Evolutionary conservation across 2,888 invertebrate species (phyloP).

Genomic region (Lymantria dispar): DNA sequence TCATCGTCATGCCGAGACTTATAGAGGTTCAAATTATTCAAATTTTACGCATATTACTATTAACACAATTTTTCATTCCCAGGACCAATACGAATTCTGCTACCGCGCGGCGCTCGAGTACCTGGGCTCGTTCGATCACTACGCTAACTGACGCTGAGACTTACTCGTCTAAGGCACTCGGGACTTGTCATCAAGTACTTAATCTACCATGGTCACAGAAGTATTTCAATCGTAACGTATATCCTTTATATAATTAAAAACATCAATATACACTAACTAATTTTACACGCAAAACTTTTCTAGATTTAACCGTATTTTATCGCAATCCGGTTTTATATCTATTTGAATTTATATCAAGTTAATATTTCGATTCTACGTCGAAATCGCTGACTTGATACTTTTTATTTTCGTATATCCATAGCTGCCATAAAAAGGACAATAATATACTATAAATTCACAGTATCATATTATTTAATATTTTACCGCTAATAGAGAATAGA

Average conservation of each 20-base stretch:
- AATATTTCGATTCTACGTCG: too few species aligned
- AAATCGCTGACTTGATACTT: too few species aligned
- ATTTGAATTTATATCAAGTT: too few species aligned
- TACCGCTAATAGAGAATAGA: slow-evolving; percentile 13
- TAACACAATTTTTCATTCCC: slow-evolving; percentile 37
- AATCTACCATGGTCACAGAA: slow-evolving; percentile 30
- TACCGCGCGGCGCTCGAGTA: slow-evolving; percentile 99
- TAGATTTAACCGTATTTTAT: neutral
- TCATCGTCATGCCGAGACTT: too few species aligned
- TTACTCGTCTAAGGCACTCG: slow-evolving; percentile 61
- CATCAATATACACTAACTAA: neutral
- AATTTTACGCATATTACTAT: neutral
- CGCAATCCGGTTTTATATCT: too few species aligned
- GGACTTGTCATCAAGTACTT: slow-evolving; percentile 53
- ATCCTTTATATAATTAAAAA: neutral
- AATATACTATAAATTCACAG: slow-evolving; percentile 14
- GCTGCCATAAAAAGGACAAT: slow-evolving; percentile 33
- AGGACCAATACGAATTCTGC: slow-evolving; percentile 99
- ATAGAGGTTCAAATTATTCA: too few species aligned
- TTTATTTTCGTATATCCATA: neutral
- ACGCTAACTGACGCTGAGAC: slow-evolving; percentile 89
- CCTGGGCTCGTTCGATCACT: slow-evolving; percentile 98
- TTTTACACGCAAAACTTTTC: neutral
- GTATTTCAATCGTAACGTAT: slow-evolving; percentile 11
- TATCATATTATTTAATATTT: slow-evolving; percentile 11